Evolutionary conservation across 2,888 invertebrate genomes (phyloP).

Genomic region (Chalcosyrphus nemorum): DNA sequence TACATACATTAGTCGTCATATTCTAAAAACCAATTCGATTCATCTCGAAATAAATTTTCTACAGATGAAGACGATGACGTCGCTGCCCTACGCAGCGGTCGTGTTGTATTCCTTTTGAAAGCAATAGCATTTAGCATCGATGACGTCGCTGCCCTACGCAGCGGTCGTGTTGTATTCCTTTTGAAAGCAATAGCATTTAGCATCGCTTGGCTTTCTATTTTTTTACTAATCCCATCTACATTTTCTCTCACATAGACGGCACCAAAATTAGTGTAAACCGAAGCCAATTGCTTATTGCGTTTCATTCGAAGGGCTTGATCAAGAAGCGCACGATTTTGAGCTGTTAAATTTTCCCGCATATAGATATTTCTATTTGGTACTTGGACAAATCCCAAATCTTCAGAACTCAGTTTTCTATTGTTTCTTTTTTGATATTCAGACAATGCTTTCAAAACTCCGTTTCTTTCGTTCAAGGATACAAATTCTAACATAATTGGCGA

Average conservation of each 20-base stretch:
- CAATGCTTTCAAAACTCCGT: neutral
- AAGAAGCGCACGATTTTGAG: neutral
- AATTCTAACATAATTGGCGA: neutral
- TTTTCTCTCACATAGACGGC: neutral
- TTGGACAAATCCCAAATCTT: neutral
- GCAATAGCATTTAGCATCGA: neutral
- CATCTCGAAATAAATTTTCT: no score
- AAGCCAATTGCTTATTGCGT: neutral
- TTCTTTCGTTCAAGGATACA: neutral
- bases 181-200: neutral
- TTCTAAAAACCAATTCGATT: no score
- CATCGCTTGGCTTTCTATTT: neutral
- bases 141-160: no score
- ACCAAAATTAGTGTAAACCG: neutral
- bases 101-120: no score
- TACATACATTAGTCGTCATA: no score
- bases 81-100: no score
- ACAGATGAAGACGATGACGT: no score
- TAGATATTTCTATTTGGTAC: neutral
- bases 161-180: no score
- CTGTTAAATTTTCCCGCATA: neutral
- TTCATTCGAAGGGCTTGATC: neutral
- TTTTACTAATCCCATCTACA: neutral
- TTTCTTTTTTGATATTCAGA: neutral
- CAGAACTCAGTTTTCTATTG: neutral